Percentiles rank a stretch among this genome's conserved stretches.
Conservation (phyloP, 2,888 invertebrate species). For the Limnephilus marmoratus region DNA sequence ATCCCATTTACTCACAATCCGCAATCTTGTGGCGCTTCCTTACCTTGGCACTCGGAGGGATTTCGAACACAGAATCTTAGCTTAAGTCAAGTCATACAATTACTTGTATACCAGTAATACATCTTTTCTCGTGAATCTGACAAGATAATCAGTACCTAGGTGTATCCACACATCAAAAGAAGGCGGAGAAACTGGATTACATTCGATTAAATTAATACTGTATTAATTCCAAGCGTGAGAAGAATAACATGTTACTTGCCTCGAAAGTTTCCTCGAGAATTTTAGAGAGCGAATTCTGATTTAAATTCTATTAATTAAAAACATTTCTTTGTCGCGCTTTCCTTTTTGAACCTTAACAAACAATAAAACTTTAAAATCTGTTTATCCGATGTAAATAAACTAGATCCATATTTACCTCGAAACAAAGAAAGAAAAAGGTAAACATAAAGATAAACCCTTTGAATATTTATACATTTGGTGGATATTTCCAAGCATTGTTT, state of each 20-base stretch:
- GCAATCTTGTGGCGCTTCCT: neutral
- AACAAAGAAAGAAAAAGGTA: neutral
- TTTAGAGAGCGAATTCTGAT: neutral
- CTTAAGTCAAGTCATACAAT: neutral
- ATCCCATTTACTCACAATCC: slow-evolving; percentile 15
- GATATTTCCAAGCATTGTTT: neutral
- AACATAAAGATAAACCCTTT: neutral
- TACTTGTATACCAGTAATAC: neutral
- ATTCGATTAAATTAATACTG: neutral
- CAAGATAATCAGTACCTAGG: neutral
- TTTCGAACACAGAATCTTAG: neutral
- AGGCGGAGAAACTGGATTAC: neutral
- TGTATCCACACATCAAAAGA: neutral
- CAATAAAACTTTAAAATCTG: neutral
- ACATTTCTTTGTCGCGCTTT: neutral
- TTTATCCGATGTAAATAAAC: neutral
- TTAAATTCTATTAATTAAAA: neutral
- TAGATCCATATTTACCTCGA: neutral
- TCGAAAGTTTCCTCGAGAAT: neutral
- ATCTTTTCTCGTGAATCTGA: neutral
- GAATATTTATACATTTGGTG: neutral
- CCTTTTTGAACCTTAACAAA: neutral
- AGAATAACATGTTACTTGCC: neutral
- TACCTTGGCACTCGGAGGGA: neutral
- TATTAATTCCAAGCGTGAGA: neutral